phyloP scores from a whole-genome alignment of 2,888 invertebrate species.

The Nephrotoma guestfalica region DNA sequence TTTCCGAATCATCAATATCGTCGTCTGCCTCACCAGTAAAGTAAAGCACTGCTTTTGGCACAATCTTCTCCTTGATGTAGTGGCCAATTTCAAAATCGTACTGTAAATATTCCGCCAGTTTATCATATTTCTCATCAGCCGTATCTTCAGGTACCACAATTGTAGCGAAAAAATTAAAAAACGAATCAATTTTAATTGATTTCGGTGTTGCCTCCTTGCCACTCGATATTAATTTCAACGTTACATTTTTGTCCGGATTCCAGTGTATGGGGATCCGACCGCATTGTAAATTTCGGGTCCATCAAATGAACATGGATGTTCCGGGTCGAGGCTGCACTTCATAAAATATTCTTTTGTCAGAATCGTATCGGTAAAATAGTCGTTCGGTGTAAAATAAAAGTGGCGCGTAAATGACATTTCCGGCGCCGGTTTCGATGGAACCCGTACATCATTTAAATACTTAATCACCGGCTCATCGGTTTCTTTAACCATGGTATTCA shows the following conservation, averaged over 20 bases:
- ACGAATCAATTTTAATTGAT: conserved; percentile 65
- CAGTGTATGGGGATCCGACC: conserved; percentile 62
- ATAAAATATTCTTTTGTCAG: conserved; percentile 70
- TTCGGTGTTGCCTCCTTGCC: conserved; percentile 48
- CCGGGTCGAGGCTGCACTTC: conserved; percentile 57
- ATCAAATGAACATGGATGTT: conserved; percentile 70
- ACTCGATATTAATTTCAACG: conserved; percentile 48
- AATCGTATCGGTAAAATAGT: conserved; percentile 53
- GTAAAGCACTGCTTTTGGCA: conserved; percentile 88
- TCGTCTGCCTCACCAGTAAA: conserved; percentile 80
- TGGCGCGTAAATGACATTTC: conserved; percentile 37
- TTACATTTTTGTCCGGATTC: conserved; percentile 71
- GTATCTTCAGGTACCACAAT: conserved; percentile 34
- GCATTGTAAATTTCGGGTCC: conserved; percentile 78
- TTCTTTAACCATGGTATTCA: conserved; percentile 77
- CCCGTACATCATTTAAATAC: conserved; percentile 22
- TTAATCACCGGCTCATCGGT: conserved; percentile 67
- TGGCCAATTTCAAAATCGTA: conserved; percentile 97
- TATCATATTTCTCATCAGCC: conserved; percentile 20
- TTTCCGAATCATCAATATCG: conserved; percentile 5
- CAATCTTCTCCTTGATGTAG: conserved; percentile 87
- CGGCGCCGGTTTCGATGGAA: conserved; percentile 20
- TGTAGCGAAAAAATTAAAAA: conserved; percentile 83
- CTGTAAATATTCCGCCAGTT: conserved; percentile 23
- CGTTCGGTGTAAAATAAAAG: conserved; percentile 69